Evolutionary conservation across 2,888 invertebrate genomes (phyloP).

Genomic region (Mesorhabditis sp.): DNA sequence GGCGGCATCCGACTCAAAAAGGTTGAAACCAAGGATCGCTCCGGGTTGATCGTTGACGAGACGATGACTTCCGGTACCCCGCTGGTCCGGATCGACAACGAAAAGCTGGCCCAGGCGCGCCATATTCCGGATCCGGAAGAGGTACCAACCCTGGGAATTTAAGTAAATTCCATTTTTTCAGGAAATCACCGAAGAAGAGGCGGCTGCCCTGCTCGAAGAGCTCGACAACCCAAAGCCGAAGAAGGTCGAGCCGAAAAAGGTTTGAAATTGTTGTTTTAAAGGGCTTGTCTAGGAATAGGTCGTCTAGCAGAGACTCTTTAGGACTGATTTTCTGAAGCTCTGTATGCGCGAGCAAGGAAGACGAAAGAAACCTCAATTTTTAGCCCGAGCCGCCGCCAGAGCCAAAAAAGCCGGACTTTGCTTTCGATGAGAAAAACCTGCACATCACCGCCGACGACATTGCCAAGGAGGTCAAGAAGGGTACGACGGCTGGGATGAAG

Average conservation of each 20-base stretch:
- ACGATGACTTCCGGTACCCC: conserved; percentile 21
- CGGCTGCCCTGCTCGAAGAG: background rate
- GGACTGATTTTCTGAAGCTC: background rate
- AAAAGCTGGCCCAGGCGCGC: background rate
- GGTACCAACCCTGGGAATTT: background rate
- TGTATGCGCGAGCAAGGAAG: background rate
- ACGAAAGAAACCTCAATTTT: background rate
- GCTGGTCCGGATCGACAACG: background rate
- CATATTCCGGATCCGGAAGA: background rate
- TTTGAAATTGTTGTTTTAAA: background rate
- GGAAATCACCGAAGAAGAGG: background rate
- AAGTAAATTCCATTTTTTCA: background rate
- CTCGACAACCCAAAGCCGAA: background rate
- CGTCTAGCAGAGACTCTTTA: no score
- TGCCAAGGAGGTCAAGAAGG: conserved; percentile 14
- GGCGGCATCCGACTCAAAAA: conserved; percentile 41
- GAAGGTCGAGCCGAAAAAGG: conserved; percentile 6
- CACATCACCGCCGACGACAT: conserved; percentile 30
- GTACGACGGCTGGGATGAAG: background rate
- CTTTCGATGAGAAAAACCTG: conserved; percentile 38
- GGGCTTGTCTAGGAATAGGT: no score
- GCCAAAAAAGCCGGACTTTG: conserved; percentile 39
- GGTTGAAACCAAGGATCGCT: conserved; percentile 46
- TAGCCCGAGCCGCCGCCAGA: conserved; percentile 11
- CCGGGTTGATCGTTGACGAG: conserved; percentile 41